A percentile compares a stretch with the other conserved stretches of the same genome.
phyloP scores from a whole-genome alignment of 1,140 invertebrate genomes.

The Saccostrea cuccullata region DNA sequence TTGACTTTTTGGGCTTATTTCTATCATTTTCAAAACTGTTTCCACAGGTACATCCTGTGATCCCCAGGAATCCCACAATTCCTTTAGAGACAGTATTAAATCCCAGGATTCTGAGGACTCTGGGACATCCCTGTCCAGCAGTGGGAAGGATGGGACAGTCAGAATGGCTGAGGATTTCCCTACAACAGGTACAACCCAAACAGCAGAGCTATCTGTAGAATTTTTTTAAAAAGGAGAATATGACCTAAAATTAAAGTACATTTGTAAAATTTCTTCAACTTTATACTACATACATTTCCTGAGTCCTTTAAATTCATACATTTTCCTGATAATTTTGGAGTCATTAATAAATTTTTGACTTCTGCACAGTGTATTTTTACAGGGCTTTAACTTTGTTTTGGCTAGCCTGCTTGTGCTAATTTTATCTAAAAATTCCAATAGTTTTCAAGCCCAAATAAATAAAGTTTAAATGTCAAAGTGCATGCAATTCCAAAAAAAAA shows the following conservation, averaged over 20 bases:
- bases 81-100: not conserved
- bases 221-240: not conserved
- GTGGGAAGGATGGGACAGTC: not conserved
- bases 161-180: not conserved
- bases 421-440: too few species aligned
- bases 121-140: not conserved
- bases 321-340: too few species aligned
- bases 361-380: too few species aligned
- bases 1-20: too few species aligned
- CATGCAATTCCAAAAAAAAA: too few species aligned
- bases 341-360: too few species aligned
- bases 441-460: too few species aligned
- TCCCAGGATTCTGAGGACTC: not conserved
- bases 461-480: too few species aligned
- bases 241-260: not conserved
- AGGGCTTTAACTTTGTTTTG: too few species aligned
- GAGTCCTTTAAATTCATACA: too few species aligned
- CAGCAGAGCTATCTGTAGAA: not conserved
- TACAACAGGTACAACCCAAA: not conserved
- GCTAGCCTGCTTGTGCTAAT: too few species aligned
- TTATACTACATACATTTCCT: too few species aligned
- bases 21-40: not conserved
- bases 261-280: not conserved
- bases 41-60: not conserved
- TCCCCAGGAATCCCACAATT: slow-evolving; percentile 27